A percentile compares a stretch with the other conserved stretches of the same genome.
Conservation (phyloP, 2,888 invertebrate genomes). For the Piscicola geometra region DNA sequence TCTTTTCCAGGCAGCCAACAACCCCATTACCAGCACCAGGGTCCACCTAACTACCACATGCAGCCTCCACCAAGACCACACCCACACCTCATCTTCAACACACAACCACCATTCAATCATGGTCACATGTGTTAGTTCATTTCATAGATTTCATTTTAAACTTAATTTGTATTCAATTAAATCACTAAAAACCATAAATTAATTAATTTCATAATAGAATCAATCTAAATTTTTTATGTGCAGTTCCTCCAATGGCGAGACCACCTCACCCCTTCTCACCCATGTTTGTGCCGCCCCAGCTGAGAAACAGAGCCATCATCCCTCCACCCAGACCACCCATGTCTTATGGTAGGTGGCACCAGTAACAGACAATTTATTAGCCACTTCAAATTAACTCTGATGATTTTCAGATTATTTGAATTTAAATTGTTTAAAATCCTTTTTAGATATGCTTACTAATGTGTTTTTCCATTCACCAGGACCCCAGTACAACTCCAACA, state of each 20-base stretch:
- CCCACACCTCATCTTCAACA: neutral
- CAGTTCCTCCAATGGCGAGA: constrained; percentile 1
- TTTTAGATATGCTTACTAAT: too few species aligned
- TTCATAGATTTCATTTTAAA: neutral
- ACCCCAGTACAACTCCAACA: too few species aligned
- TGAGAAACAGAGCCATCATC: constrained; percentile 40
- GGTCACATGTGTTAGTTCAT: neutral
- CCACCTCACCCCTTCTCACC: constrained; percentile 33
- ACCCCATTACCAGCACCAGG: too few species aligned
- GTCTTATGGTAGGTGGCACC: neutral
- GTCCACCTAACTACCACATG: neutral
- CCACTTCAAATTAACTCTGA: neutral
- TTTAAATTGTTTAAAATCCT: neutral
- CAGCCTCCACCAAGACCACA: neutral
- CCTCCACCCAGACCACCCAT: constrained; percentile 54
- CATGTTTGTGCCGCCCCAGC: constrained; percentile 47
- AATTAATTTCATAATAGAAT: too few species aligned
- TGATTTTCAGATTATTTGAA: neutral
- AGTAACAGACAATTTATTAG: neutral
- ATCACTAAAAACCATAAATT: neutral
- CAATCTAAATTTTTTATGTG: too few species aligned
- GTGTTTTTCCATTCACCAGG: too few species aligned
- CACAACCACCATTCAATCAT: constrained; percentile 13
- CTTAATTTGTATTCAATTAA: neutral
- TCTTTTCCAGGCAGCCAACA: neutral